Evolutionary conservation across 1,140 invertebrate genomes (phyloP).

Genomic region (Mercenaria mercenaria): DNA sequence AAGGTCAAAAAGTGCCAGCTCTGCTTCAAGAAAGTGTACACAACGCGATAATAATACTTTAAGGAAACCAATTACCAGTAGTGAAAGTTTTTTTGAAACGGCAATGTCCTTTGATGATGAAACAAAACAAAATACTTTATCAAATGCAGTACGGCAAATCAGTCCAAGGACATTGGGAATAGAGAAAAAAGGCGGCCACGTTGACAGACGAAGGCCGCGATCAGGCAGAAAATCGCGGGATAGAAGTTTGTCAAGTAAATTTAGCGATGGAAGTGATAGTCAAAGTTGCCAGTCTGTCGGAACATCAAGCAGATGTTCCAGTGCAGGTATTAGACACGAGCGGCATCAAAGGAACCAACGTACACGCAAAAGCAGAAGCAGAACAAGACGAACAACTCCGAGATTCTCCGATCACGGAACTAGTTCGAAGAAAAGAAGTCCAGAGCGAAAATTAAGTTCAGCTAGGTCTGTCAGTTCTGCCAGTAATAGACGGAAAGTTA

Average conservation of each 20-base stretch:
- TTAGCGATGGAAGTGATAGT: conserved; percentile 38
- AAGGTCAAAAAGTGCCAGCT: conserved; percentile 18
- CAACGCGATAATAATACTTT: not conserved
- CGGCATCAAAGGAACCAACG: not conserved
- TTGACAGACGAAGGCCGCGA: conserved; percentile 8
- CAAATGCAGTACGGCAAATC: conserved; percentile 35
- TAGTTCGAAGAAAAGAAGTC: conserved; percentile 43
- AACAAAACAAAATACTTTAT: conserved; percentile 54
- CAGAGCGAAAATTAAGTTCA: conserved; percentile 8
- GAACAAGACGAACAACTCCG: conserved; percentile 10
- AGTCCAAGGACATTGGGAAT: conserved; percentile 33
- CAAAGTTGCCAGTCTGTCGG: conserved; percentile 7
- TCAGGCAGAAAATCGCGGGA: conserved; percentile 37
- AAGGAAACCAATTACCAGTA: not conserved
- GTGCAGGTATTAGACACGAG: not conserved
- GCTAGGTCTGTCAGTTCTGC: conserved; percentile 19
- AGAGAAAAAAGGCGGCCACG: not conserved
- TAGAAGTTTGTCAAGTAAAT: conserved; percentile 40
- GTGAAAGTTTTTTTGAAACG: conserved; percentile 42
- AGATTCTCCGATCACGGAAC: not conserved
- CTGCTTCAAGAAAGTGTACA: not conserved
- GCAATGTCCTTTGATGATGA: conserved; percentile 63
- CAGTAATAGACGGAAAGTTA: not conserved
- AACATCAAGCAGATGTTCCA: conserved; percentile 28
- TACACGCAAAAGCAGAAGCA: conserved; percentile 26